Evolutionary conservation across 2,797 vertebrate species (phyloP), one percentile per base, ranked within the genome.

Genomic region (Astyanax mexicanus): DNA sequence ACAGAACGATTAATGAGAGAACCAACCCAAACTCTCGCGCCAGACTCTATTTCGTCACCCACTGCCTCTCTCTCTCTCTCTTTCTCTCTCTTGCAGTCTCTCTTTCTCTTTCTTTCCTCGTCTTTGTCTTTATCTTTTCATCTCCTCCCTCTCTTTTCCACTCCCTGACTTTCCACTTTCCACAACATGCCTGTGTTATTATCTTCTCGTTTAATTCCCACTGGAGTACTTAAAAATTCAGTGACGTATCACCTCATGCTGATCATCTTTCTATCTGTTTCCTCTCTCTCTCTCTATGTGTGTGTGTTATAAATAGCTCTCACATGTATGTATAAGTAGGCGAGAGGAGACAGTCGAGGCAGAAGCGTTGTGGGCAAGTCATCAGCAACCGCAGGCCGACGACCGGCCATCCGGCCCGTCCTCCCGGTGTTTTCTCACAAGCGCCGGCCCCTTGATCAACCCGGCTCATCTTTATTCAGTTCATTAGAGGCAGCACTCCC

Each of bases 391-490:
- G 3, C 25, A 29, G 13, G 13, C 23, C n/a, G n/a, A 25, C 38
- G 38, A 2, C 35, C 70, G 5, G 55, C 25, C 21, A 21, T 47
- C 69, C 25, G 6, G 29, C 55, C 10, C 3, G 11, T 32, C 54
- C 29, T 17, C 55, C 58, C 55, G 9, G 55, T 35, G 27, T n/a
- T 67, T 32, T 67, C 47, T 67, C 52, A 35, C n/a, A n/a, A n/a
- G 0, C 58, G 70, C 10, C 47, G 66, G 54, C 79, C 69, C 68
- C 74, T 67, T 75, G 79, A 71, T 67, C 73, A 71, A 72, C 52
- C 73, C 71, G 69, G 77, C 72, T 77, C 82, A 82, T 83, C 83
- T 87, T 84, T 84, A 78, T 84, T 86, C 83, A 81, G 75, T 88
- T 88, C 78, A 84, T 86, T 84, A 81, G 77, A 86, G 71, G 78